A percentile compares a stretch with the other conserved stretches of the same genome.
These are phyloP conservation scores for Ectemnius continuus DNA, from an alignment of 2,888 invertebrate species.

Conservation along the genomic window DNA sequence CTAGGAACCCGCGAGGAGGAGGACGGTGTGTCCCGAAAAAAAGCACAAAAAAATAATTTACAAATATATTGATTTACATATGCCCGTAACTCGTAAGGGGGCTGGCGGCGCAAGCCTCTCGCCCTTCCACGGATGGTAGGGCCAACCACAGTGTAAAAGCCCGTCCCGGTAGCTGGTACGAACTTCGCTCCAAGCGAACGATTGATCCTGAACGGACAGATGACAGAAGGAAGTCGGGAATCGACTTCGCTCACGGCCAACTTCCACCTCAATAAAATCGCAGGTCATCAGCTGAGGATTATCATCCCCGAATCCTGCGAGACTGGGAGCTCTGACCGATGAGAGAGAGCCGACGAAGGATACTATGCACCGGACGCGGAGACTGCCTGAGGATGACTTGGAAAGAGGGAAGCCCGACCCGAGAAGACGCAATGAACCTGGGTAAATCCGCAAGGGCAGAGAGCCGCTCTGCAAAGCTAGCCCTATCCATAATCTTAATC, in stretches of 20 bases:
- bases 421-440: not conserved
- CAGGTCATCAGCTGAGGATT: too few species aligned
- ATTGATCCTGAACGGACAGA: conserved; percentile 4
- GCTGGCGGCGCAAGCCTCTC: conserved; percentile 67
- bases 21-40: conserved; percentile 60
- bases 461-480: conserved; percentile 61
- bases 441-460: conserved; percentile 29
- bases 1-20: too few species aligned
- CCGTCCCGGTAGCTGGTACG: conserved; percentile 27
- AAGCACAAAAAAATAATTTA: conserved; percentile 76
- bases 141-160: conserved; percentile 23
- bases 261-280: too few species aligned
- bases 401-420: not conserved
- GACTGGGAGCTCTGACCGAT: not conserved
- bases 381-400: not conserved
- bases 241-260: too few species aligned
- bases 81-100: conserved; percentile 78
- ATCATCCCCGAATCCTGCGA: not conserved
- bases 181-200: conserved; percentile 2
- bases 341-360: conserved; percentile 1
- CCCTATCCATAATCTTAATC: conserved; percentile 77
- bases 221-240: too few species aligned
- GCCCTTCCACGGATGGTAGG: conserved; percentile 40
- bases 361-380: not conserved
- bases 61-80: conserved; percentile 79